Conservation (phyloP, 2,797 vertebrate genomes). For the Lacerta bilineata region DNA sequence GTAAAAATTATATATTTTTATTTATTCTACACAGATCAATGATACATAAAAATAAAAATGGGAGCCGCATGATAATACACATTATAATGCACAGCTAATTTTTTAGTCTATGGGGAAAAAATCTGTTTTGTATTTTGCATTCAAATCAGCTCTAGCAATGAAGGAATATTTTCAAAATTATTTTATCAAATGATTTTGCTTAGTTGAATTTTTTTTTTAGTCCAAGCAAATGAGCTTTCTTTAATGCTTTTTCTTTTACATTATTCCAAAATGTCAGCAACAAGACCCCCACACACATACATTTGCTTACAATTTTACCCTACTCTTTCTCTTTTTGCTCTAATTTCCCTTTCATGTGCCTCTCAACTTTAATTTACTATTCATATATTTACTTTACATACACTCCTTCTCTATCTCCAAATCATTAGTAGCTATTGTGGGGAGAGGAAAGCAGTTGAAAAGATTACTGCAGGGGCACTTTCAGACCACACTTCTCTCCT, state of each 20-base stretch:
- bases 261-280: slow-evolving; percentile 39
- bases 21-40: slow-evolving; percentile 45
- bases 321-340: slow-evolving; percentile 54
- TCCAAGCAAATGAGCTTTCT: slow-evolving; percentile 53
- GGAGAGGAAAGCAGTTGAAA: slow-evolving; percentile 41
- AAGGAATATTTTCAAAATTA: slow-evolving; percentile 60
- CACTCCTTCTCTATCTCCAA: slow-evolving; percentile 27
- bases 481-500: slow-evolving; percentile 51
- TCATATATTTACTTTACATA: slow-evolving; percentile 17
- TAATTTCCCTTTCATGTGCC: slow-evolving; percentile 31
- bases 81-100: slow-evolving; percentile 53
- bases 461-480: slow-evolving; percentile 38
- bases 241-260: slow-evolving; percentile 5
- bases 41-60: slow-evolving; percentile 31
- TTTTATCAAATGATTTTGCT: slow-evolving; percentile 51
- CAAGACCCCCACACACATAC: not conserved
- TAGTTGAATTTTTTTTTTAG: slow-evolving; percentile 53
- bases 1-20: not conserved
- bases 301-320: slow-evolving; percentile 13
- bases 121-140: slow-evolving; percentile 50
- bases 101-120: slow-evolving; percentile 36
- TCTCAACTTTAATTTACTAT: slow-evolving; percentile 43
- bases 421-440: slow-evolving; percentile 29
- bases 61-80: slow-evolving; percentile 25
- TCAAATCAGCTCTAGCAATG: slow-evolving; percentile 51